Conservation (phyloP, 2,113 vertebrate genomes). For the Meles meles region DNA sequence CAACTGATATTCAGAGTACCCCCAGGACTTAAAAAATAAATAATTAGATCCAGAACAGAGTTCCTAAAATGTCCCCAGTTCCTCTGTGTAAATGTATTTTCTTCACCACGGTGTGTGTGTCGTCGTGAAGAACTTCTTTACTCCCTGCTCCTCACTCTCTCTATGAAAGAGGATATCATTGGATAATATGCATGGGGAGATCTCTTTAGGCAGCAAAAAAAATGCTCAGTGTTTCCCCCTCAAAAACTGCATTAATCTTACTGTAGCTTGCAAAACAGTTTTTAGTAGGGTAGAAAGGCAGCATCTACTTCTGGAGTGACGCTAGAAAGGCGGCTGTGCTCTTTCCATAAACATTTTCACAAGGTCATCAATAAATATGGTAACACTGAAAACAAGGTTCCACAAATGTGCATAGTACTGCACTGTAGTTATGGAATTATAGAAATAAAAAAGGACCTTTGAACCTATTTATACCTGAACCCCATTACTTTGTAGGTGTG, state of each 20-base stretch:
- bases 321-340: neutral
- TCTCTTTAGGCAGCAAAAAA: neutral
- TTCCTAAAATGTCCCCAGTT: neutral
- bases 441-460: neutral
- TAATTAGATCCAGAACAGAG: neutral
- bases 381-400: neutral
- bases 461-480: neutral
- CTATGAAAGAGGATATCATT: neutral
- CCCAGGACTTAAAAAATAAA: neutral
- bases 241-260: neutral
- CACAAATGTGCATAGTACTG: neutral
- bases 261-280: neutral
- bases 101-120: neutral
- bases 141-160: neutral
- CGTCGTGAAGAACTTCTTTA: neutral
- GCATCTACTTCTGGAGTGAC: neutral
- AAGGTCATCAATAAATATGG: neutral
- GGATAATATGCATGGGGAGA: neutral
- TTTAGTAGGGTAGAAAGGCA: neutral
- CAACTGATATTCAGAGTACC: neutral
- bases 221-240: neutral
- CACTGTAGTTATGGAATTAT: neutral
- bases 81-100: neutral
- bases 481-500: neutral
- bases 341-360: slow-evolving; percentile 6